phyloP scores from a whole-genome alignment of 2,888 invertebrate species.

The Incurvaria masculella region DNA sequence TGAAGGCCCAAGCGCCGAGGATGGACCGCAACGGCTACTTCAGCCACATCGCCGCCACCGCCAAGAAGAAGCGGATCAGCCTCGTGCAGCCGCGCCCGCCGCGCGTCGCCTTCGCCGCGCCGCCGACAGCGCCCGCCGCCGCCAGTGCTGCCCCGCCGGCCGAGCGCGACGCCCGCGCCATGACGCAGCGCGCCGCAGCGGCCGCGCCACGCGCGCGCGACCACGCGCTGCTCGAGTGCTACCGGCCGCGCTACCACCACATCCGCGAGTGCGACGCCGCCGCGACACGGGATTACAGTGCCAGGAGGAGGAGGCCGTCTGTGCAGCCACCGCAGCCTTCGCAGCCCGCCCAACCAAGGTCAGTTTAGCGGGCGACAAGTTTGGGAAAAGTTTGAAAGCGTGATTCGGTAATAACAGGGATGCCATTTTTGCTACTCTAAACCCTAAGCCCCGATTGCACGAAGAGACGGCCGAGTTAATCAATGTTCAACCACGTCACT shows the following conservation, averaged over 20 bases:
- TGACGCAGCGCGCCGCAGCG: constrained; percentile 11
- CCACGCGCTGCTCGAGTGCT: constrained; percentile 50
- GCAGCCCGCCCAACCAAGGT: neutral
- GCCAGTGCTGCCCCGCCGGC: constrained; percentile 36
- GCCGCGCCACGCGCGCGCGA: constrained; percentile 18
- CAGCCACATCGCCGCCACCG: constrained; percentile 46
- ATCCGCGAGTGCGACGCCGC: constrained; percentile 30
- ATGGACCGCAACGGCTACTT: constrained; percentile 53
- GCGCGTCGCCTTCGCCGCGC: constrained; percentile 42
- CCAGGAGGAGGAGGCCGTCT: constrained; percentile 22
- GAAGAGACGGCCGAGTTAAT: too few relatives aligned
- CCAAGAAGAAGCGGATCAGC: constrained; percentile 54
- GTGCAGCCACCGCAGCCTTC: neutral
- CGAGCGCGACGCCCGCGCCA: constrained; percentile 39
- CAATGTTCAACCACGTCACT: too few relatives aligned
- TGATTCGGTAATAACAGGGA: too few relatives aligned
- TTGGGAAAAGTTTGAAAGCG: too few relatives aligned
- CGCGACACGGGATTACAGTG: constrained; percentile 5
- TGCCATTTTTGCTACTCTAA: too few relatives aligned
- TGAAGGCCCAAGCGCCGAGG: constrained; percentile 46
- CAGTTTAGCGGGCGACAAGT: neutral
- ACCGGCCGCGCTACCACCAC: constrained; percentile 50
- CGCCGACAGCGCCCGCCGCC: constrained; percentile 34
- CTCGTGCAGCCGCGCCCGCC: constrained; percentile 50
- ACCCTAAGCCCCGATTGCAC: too few relatives aligned